Conservation (phyloP, 37 sponge, comb jelly and placozoan species). For the Theonella swinhoei region DNA sequence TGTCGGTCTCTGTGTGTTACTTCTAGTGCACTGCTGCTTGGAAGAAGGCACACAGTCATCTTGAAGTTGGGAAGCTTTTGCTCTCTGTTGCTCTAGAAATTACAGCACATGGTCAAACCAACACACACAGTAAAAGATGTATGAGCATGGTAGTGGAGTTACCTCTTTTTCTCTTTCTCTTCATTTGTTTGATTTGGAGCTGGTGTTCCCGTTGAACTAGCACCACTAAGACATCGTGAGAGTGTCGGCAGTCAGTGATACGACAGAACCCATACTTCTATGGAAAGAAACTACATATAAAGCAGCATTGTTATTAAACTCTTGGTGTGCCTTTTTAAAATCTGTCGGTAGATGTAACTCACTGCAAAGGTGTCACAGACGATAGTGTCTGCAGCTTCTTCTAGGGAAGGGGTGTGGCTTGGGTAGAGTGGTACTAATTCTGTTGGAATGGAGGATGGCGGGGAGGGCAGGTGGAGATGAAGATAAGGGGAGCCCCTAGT, state of each 20-base stretch:
- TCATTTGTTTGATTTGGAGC: background rate
- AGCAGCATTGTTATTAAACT: too few species aligned
- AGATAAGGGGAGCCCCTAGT: background rate
- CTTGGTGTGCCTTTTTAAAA: too few species aligned
- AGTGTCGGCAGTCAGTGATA: background rate
- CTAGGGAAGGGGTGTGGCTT: constrained; percentile 4
- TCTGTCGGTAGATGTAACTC: too few species aligned
- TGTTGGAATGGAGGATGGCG: background rate
- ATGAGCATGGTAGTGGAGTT: background rate
- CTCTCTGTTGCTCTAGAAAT: too few species aligned
- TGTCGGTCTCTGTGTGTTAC: background rate
- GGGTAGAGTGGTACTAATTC: constrained; percentile 19
- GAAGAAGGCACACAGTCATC: background rate
- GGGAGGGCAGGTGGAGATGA: constrained; percentile 13
- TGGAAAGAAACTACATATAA: too few species aligned
- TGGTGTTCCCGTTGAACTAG: constrained; percentile 25
- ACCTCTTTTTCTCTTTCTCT: constrained; percentile 20
- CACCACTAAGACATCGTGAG: constrained; percentile 22
- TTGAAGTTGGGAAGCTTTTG: too few species aligned
- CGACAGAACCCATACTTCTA: constrained; percentile 30
- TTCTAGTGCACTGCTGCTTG: background rate
- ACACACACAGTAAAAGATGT: too few species aligned
- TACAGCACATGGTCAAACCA: too few species aligned
- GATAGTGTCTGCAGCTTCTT: background rate
- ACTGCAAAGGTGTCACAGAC: constrained; percentile 60